These are phyloP conservation scores for Acromyrmex heyeri DNA, from an alignment of 1,140 invertebrate species.

Conservation along the genomic window DNA sequence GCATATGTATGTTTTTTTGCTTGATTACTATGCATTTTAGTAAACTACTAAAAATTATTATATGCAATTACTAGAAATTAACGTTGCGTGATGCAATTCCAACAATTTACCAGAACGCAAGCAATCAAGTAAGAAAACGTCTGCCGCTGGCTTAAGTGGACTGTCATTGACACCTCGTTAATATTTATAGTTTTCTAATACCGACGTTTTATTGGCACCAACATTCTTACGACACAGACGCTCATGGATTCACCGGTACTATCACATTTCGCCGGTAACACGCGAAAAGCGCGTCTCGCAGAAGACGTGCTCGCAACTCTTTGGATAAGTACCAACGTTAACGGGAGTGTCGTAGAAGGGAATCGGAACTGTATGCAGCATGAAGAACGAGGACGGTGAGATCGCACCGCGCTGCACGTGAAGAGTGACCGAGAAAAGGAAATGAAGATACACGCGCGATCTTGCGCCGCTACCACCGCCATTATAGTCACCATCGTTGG, in stretches of 20 bases:
- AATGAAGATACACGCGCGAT: neutral
- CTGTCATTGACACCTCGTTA: too few relatives aligned
- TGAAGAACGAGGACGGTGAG: neutral
- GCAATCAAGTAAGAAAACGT: too few relatives aligned
- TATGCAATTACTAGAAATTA: too few relatives aligned
- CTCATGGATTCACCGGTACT: neutral
- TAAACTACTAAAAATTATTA: too few relatives aligned
- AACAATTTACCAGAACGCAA: too few relatives aligned
- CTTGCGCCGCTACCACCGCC: neutral
- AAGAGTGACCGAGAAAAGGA: neutral
- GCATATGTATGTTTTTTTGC: too few relatives aligned
- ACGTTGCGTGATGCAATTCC: too few relatives aligned
- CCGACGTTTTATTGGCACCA: neutral
- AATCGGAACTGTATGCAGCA: neutral
- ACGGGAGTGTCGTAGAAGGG: slow-evolving; percentile 1
- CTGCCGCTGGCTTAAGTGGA: too few relatives aligned
- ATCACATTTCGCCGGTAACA: slow-evolving; percentile 68
- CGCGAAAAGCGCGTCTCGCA: slow-evolving; percentile 45
- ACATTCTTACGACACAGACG: neutral
- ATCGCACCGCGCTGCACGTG: neutral
- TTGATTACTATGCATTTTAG: too few relatives aligned
- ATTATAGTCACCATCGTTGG: neutral
- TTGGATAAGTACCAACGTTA: neutral
- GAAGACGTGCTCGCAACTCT: slow-evolving; percentile 5
- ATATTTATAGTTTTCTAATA: too few relatives aligned